Evolutionary conservation across 2,888 invertebrate species (phyloP), one percentile per base, ranked within the genome.

Genomic region (Watsonalla binaria): DNA sequence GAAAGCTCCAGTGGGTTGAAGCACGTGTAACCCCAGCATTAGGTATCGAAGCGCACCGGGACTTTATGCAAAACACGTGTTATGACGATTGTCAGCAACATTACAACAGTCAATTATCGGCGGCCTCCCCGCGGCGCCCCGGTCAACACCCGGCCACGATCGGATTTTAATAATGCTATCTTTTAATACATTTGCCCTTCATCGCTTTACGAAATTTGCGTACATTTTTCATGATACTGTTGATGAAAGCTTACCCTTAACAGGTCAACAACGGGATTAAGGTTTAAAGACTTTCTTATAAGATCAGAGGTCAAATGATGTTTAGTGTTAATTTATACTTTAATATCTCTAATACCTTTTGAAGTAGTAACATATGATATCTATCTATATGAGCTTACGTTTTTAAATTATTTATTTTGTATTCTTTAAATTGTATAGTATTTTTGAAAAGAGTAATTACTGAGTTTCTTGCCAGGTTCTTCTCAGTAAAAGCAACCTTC

Each of bases 111-210:
- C 70, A 70, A 69, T 66, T 67, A 71, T 61, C 61, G 59, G 51
- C 55, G 54, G 61, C 56, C 74, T 70, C 78, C 76, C 69, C 59
- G 58, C 58, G 69, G 81, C 70, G 76, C 78, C 76, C 66, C 76
- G 68, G 79, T 84, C 82, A 83, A 80, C 72, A 80, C 63, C 78
- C 80, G 70, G 59, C 66, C 63, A 55, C 70, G 71, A 80, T 76
- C 71, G 69, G 72, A 71, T 76, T 78, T 76, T 77, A 81, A 80
- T 78, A 78, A 70, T 62, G 72, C 78, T 80, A 82, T 82, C 80
- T 76, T 74, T 71, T 70, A 72, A 76, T 72, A 70, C 66, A 67
- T 68, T 65, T 69, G 62, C 66, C 70, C 70, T 74, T 71, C 67
- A 75, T 37, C 70, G 68, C 68, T 66, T 68, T 66, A 63, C 63